Evolutionary conservation across 2,113 vertebrate genomes (phyloP), one percentile per base, ranked within the genome.

Genomic region (Callionymus lyra): DNA sequence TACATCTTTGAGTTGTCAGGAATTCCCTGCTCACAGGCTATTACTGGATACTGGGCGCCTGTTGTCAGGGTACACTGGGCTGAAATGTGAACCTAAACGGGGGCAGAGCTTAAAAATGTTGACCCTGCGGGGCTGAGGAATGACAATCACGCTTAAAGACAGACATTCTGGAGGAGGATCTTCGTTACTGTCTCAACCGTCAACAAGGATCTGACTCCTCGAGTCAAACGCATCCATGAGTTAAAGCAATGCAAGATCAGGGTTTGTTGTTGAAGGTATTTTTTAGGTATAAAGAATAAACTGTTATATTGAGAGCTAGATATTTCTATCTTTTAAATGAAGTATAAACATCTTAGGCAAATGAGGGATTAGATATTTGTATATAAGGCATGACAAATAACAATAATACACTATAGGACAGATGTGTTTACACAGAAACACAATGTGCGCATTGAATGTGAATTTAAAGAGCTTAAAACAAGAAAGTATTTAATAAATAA

Each of bases 131-230:
- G 21, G 21, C 49, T 14, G 27, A 14, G 44, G 50, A 36, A 44
- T 45, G 48, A 78, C 50, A 70, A 65, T 59, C 47, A 39, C 27
- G 45, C 43, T 59, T 41, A 41, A 64, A 77, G 79, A 65, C 71
- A 72, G 34, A 61, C 65, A 75, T 79, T 74, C 54, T 68, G 19
- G 47, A 52, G 32, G 57, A 47, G 68, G 39, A 41, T 47, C 47
- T 27, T 60, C 40, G 49, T 62, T 65, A 68, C 50, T 16, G 48
- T 61, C 39, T 31, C 31, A 19, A 35, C 38, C 1, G 6, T 62
- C 61, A 49, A 59, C 56, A 52, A 31, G 16, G 46, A 31, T 44
- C 48, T 3, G 38, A 18, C 38, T 31, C 12, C 13, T n/a, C 15
- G 17, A 33, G 37, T 2, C 56, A 12, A 41, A 18, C 14, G 8